A percentile compares a stretch with the other conserved stretches of the same genome.
phyloP scores from a whole-genome alignment of 2,113 vertebrate genomes.

The Lepidothrix coronata region DNA sequence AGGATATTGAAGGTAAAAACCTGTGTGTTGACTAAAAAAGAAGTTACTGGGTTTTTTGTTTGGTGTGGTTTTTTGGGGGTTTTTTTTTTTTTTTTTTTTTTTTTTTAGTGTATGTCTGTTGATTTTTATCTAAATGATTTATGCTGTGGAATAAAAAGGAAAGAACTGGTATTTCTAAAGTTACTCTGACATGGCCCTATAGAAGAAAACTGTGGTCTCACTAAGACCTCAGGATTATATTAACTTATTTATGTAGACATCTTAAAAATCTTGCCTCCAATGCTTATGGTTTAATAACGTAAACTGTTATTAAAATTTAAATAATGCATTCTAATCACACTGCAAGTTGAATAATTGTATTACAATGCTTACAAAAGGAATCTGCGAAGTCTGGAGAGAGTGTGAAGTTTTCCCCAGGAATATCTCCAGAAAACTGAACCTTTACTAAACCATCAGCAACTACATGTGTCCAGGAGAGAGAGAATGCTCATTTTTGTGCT shows the following conservation, averaged over 20 bases:
- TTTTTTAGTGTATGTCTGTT: background rate
- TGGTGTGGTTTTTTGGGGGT: background rate
- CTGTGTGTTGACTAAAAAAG: fast-evolving
- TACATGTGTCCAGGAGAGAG: background rate
- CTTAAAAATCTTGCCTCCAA: background rate
- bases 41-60: background rate
- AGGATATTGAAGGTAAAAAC: slow-evolving; percentile 86
- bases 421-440: background rate
- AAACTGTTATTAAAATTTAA: background rate
- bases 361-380: background rate
- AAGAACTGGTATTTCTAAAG: fast-evolving
- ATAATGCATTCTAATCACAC: background rate
- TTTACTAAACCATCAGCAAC: background rate
- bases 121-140: background rate
- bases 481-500: background rate
- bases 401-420: background rate
- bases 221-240: background rate
- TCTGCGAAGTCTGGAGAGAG: background rate
- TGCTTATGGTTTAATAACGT: background rate
- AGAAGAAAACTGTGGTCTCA: background rate
- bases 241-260: background rate
- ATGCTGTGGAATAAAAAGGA: background rate
- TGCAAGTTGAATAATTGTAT: background rate
- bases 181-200: fast-evolving
- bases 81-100: background rate